Evolutionary conservation across 2,888 invertebrate species (phyloP).

Genomic region (Lutraria lutraria): DNA sequence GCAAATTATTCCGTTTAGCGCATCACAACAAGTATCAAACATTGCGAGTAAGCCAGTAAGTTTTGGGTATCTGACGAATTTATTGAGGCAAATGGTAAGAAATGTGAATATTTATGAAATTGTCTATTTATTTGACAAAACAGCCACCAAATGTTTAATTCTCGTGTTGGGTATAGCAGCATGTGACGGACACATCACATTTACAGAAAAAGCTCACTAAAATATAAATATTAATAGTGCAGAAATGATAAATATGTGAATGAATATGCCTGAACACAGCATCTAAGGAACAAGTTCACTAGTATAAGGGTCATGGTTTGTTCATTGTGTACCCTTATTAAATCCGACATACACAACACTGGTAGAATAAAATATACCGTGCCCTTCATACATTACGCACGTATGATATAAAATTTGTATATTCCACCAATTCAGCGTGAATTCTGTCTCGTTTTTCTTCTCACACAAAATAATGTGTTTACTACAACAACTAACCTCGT

Average conservation of each 20-base stretch:
- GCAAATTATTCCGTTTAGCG: not conserved
- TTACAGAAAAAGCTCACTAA: not conserved
- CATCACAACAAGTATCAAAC: not conserved
- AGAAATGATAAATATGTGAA: slow-evolving; percentile 8
- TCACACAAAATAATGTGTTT: not conserved
- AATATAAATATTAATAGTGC: slow-evolving; percentile 21
- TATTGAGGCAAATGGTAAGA: too few relatives aligned
- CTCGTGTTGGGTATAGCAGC: slow-evolving; percentile 42
- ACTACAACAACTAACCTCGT: not conserved
- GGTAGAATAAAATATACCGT: not conserved
- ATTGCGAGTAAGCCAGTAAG: not conserved
- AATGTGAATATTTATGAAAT: not conserved
- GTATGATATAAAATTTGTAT: not conserved
- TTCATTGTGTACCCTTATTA: not conserved
- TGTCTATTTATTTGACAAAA: slow-evolving; percentile 6
- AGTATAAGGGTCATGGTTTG: slow-evolving; percentile 14
- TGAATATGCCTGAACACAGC: slow-evolving; percentile 38
- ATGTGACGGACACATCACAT: slow-evolving; percentile 33
- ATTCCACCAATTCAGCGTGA: not conserved
- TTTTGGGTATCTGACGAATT: not conserved
- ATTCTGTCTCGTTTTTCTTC: not conserved
- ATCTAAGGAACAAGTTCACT: slow-evolving; percentile 23
- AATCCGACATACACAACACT: not conserved
- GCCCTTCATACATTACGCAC: not conserved
- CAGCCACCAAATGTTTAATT: slow-evolving; percentile 25